phyloP scores from a whole-genome alignment of 2,888 invertebrate species.

The Penaeus monodon region DNA sequence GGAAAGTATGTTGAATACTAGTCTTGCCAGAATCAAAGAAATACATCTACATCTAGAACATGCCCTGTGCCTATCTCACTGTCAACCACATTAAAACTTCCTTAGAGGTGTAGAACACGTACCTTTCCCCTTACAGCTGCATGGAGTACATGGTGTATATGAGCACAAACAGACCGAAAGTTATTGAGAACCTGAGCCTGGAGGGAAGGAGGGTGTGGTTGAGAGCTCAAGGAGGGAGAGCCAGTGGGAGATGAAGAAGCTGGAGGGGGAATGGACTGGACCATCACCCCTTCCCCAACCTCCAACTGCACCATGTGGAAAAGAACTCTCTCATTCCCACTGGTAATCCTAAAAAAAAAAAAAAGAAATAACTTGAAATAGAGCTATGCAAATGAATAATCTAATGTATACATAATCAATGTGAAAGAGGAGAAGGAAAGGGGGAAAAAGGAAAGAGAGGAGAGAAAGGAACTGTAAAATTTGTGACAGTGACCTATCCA shows the following conservation, averaged over 20 bases:
- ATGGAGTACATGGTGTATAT: slow-evolving; percentile 81
- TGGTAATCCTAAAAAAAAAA: slow-evolving; percentile 70
- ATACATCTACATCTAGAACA: neutral
- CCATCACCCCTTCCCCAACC: slow-evolving; percentile 78
- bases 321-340: slow-evolving; percentile 80
- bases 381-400: neutral
- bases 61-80: too few species aligned
- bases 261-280: slow-evolving; percentile 74
- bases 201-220: slow-evolving; percentile 65
- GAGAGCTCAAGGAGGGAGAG: neutral
- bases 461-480: neutral
- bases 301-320: slow-evolving; percentile 84
- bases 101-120: neutral
- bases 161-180: slow-evolving; percentile 80
- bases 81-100: neutral
- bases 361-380: neutral
- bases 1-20: neutral
- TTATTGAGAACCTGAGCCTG: slow-evolving; percentile 78
- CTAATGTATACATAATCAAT: neutral
- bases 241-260: neutral
- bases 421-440: neutral
- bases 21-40: neutral
- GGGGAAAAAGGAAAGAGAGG: neutral
- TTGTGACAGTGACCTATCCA: too few species aligned
- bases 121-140: slow-evolving; percentile 72